Conservation (phyloP, 2,113 vertebrate genomes). For the Microcebus jonahi region DNA sequence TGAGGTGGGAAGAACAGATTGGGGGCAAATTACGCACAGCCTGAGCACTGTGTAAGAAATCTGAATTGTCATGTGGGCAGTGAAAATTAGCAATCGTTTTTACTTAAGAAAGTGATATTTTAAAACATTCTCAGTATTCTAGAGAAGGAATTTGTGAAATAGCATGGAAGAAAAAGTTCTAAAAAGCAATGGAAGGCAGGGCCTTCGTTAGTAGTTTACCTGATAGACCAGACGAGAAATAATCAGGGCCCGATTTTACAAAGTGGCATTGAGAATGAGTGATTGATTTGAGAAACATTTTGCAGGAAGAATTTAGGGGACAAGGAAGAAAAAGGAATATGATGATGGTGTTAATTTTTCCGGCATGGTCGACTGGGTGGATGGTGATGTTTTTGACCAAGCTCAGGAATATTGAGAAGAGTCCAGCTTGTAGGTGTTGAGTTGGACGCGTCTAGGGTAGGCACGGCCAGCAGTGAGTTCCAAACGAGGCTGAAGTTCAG, state of each 20-base stretch:
- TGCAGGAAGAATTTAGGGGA: neutral
- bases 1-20: neutral
- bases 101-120: constrained; percentile 22
- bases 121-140: neutral
- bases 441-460: neutral
- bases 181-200: neutral
- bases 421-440: neutral
- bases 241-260: neutral
- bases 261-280: neutral
- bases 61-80: neutral
- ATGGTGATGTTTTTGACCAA: neutral
- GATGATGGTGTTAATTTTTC: neutral
- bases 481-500: neutral
- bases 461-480: too few relatives aligned
- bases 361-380: too few relatives aligned
- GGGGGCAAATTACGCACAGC: neutral
- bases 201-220: neutral
- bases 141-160: constrained; percentile 3
- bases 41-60: neutral
- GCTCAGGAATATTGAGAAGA: neutral
- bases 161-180: neutral
- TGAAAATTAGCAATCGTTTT: constrained; percentile 26
- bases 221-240: neutral
- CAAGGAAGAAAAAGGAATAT: neutral
- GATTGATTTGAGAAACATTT: neutral